Conservation (phyloP, 2,888 invertebrate species). For the Diaprepes abbreviatus region DNA sequence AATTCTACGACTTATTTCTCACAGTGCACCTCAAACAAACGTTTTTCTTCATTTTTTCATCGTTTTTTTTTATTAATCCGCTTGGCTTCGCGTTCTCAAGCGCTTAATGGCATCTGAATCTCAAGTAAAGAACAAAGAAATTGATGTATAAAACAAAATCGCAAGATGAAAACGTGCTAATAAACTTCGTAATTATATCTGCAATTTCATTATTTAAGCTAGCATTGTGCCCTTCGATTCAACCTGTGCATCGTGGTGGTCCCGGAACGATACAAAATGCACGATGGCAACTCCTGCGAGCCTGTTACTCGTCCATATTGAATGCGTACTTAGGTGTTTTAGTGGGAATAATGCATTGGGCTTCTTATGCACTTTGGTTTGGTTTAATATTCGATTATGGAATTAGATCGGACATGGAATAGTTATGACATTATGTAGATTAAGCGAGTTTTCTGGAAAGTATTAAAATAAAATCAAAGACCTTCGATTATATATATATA, state of each 20-base stretch:
- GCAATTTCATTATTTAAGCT: slow-evolving; percentile 47
- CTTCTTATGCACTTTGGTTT: not conserved
- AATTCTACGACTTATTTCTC: too few relatives aligned
- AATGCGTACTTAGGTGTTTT: slow-evolving; percentile 22
- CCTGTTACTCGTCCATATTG: slow-evolving; percentile 31
- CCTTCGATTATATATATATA: too few relatives aligned
- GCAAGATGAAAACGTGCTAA: slow-evolving; percentile 49
- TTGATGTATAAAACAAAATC: slow-evolving; percentile 46
- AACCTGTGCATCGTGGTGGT: slow-evolving; percentile 41
- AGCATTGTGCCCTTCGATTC: slow-evolving; percentile 41
- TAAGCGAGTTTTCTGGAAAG: too few relatives aligned
- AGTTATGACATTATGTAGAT: too few relatives aligned
- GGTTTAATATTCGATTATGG: not conserved
- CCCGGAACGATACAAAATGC: slow-evolving; percentile 45
- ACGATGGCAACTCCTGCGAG: slow-evolving; percentile 30
- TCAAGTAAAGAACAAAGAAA: slow-evolving; percentile 46
- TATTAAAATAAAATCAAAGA: too few relatives aligned
- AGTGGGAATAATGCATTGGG: not conserved
- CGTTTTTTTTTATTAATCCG: slow-evolving; percentile 23
- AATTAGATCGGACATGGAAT: too few relatives aligned
- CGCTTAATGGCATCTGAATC: slow-evolving; percentile 44
- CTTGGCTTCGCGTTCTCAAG: slow-evolving; percentile 29
- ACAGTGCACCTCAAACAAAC: too few relatives aligned
- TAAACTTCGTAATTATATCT: slow-evolving; percentile 49
- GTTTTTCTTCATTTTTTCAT: too few relatives aligned